Percentiles rank a stretch among this genome's conserved stretches.
Conservation (phyloP, 2,797 vertebrate species). For the Sebastes diaconus region DNA sequence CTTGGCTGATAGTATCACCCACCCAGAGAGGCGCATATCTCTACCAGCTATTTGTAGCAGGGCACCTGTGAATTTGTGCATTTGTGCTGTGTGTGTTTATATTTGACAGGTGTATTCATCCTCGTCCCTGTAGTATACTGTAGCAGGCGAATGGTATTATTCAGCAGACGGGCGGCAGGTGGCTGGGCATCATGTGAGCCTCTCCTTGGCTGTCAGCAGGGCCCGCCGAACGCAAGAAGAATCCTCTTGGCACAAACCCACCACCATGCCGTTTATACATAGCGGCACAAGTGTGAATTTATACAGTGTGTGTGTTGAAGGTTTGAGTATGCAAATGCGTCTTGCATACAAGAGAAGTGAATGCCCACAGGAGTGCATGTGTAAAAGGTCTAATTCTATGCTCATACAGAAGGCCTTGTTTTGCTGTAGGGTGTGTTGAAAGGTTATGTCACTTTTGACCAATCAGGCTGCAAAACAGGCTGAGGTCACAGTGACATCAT, state of each 20-base stretch:
- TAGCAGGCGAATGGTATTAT: constrained; percentile 35
- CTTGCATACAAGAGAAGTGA: background rate
- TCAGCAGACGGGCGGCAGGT: constrained; percentile 69
- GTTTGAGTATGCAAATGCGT: background rate
- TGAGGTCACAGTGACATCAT: constrained; percentile 40
- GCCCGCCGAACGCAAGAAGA: constrained; percentile 23
- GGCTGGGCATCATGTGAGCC: constrained; percentile 68
- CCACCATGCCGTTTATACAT: background rate
- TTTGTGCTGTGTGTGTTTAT: constrained; percentile 32
- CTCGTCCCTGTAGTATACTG: constrained; percentile 8
- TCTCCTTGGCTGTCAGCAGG: constrained; percentile 53
- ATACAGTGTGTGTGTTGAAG: background rate
- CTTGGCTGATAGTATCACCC: constrained; percentile 5
- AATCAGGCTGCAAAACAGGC: background rate
- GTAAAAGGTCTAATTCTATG: background rate
- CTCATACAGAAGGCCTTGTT: background rate
- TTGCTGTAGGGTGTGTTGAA: background rate
- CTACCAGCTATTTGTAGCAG: constrained; percentile 1
- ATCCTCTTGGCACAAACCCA: constrained; percentile 37
- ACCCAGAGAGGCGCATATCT: background rate
- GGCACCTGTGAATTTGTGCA: background rate
- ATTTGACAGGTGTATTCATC: constrained; percentile 41
- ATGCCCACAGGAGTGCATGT: background rate
- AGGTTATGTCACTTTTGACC: constrained; percentile 13
- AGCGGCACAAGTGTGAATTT: background rate